Evolutionary conservation across 2,888 invertebrate genomes (phyloP).

Genomic region (Hypena proboscidalis): DNA sequence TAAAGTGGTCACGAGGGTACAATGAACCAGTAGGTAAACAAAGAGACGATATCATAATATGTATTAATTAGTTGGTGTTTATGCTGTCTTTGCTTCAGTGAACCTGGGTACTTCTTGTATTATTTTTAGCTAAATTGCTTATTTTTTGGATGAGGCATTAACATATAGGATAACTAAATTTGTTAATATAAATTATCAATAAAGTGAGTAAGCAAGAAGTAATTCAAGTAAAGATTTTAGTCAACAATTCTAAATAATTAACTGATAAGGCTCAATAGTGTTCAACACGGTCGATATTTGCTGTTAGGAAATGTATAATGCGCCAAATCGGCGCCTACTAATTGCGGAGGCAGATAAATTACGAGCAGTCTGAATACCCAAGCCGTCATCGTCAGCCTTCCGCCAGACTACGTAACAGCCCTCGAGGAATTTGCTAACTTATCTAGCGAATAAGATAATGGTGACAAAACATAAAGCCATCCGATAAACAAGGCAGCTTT

Average conservation of each 20-base stretch:
- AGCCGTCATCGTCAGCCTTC: constrained; percentile 56
- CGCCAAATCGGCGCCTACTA: constrained; percentile 80
- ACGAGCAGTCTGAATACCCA: constrained; percentile 68
- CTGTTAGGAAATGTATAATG: constrained; percentile 61
- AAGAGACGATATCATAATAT: too few relatives aligned
- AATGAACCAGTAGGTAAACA: constrained; percentile 1
- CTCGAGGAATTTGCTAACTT: constrained; percentile 28
- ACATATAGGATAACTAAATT: background rate
- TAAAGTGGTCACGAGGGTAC: constrained; percentile 4
- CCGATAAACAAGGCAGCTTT: constrained; percentile 6
- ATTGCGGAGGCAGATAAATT: constrained; percentile 79
- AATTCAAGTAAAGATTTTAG: background rate
- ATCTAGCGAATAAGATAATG: constrained; percentile 15
- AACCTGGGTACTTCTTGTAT: too few relatives aligned
- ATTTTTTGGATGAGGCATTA: too few relatives aligned
- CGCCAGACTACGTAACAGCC: constrained; percentile 50
- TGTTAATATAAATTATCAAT: background rate
- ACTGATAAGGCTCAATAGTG: constrained; percentile 33
- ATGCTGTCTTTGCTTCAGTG: too few relatives aligned
- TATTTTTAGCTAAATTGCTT: too few relatives aligned
- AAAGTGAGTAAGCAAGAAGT: too few relatives aligned
- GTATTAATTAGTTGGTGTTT: too few relatives aligned
- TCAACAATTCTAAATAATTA: constrained; percentile 9
- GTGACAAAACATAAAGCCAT: constrained; percentile 7
- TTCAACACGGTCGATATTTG: constrained; percentile 36